Base-by-base conservation (phyloP, 2,113 vertebrate species). In the Callaeas wilsoni region DNA sequence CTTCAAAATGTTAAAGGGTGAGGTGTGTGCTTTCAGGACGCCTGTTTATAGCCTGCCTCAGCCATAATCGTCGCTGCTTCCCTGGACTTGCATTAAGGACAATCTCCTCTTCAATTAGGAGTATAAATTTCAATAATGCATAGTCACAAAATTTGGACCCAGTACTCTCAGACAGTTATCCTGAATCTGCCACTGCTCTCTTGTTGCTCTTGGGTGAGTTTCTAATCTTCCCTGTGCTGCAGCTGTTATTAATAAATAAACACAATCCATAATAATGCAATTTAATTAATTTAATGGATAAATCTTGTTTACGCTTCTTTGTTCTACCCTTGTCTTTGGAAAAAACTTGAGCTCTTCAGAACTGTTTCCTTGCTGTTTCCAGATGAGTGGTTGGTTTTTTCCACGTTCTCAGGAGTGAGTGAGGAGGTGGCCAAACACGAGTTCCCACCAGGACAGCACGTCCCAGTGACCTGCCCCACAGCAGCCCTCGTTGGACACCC, bases 261-360 rank as follows among this genome's bases (percentile, higher is more conserved):
- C 84, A 63, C 69, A 47, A 95, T 79, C 78, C 78, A 91, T 82
- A 93, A 91, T 82, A 93, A 91, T 56, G 78, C 70, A 60, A 78
- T 84, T 84, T 78, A 87, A 96, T 96, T 96, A 84, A 95, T 94
- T 90, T 79, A 93, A 94, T 84, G 87, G 92, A 94, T 71, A 89
- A 93, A 94, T 93, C 95, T 87, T 94, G 65, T 93, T 94, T 79
- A 95, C 0, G 62, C 65, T 41, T 76, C 81, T 93, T 94, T 79
- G 87, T 93, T 93, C 90, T 87, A 82, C 30, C 32, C 41, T 37
- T 32, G 47, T 59, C 70, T 85, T 87, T 85, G 93, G 56, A 87
- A 59, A 83, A 64, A 14, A 13, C 12, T 63, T 12, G 74, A 93
- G 84, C 70, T 73, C 74, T 41, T 89, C 70, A 76, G 29, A 68